A percentile compares a stretch with the other conserved stretches of the same genome.
Conservation (phyloP, 2,113 vertebrate genomes). For the Ophthalmolycus amberensis region DNA sequence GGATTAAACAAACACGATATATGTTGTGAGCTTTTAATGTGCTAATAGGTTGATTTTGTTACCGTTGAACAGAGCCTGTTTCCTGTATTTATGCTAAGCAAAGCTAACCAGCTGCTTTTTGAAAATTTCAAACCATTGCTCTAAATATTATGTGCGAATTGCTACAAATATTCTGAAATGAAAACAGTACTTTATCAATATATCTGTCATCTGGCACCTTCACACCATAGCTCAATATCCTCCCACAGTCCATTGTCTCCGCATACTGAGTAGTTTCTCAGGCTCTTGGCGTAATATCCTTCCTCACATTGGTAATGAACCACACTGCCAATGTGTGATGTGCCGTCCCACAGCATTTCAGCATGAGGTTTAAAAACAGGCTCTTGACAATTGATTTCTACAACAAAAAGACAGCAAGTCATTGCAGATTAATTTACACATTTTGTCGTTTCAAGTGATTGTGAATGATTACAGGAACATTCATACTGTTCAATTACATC, state of each 20-base stretch:
- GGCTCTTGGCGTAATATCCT: constrained; percentile 58
- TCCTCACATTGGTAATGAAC: constrained; percentile 73
- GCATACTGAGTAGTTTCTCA: constrained; percentile 72
- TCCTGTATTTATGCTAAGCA: neutral
- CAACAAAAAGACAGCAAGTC: constrained; percentile 55
- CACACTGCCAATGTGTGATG: constrained; percentile 53
- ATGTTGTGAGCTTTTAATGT: neutral
- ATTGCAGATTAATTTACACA: neutral
- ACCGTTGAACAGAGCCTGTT: neutral
- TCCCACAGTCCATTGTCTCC: constrained; percentile 76
- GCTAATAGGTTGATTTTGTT: neutral
- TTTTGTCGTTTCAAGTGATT: neutral
- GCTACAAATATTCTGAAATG: neutral
- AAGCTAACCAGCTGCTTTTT: neutral
- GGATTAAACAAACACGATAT: neutral
- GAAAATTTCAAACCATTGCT: neutral
- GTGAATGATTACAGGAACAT: neutral
- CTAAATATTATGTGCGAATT: neutral
- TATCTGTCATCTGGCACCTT: constrained; percentile 73
- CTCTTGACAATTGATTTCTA: constrained; percentile 71
- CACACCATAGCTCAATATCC: constrained; percentile 75
- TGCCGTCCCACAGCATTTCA: constrained; percentile 65
- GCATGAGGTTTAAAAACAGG: constrained; percentile 63
- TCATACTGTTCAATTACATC: neutral
- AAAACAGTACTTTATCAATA: neutral